Base-by-base conservation (phyloP, 2,888 invertebrate species). In the Nephrotoma guestfalica region DNA sequence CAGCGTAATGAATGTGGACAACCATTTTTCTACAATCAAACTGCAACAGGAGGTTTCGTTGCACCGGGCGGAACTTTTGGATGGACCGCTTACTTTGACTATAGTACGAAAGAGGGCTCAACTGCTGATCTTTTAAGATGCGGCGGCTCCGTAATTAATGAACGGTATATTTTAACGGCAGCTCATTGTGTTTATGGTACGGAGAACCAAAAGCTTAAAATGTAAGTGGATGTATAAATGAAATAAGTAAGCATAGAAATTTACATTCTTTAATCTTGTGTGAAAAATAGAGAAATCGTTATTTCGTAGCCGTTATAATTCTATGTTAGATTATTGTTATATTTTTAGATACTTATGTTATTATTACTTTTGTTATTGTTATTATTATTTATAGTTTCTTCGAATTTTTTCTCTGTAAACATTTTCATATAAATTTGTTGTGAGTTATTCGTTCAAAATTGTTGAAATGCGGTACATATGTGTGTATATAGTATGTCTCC, bases 61-160 rank as follows among this genome's bases (percentile, higher is more conserved):
- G 11, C 71, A 7, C 71, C 71, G 4, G 30, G 30, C 11, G 30
- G 30, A 30, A 9, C 30, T 30, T 71, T 71, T 9, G 4, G 9
- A 9, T 71, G 71, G 71, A 9, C 9, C 30, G 71, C 71, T 30
- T 71, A 71, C 9, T 71, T 71, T 71, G 71, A 71, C n/a, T 30
- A 9, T 30, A 71, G 71, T 4, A 71, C 13, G 3, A 71, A 30
- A 71, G 30, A 4, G 71, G 51, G 30, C n/a, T 9, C 18, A 7
- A 71, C 9, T 71, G 1, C 2, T 9, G 71, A 71, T 30, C 7
- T 89, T 13, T 87, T 90, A 6, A 90, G 94, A 88, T 96, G 96
- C 89, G 96, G 95, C 0, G 96, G 96, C 0, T 95, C 94, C 6
- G 91, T 96, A 71, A 95, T 96, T 89, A 94, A 93, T 86, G 91